Evolutionary conservation across 2,888 invertebrate species (phyloP).

Genomic region (Itoplectis maculator): DNA sequence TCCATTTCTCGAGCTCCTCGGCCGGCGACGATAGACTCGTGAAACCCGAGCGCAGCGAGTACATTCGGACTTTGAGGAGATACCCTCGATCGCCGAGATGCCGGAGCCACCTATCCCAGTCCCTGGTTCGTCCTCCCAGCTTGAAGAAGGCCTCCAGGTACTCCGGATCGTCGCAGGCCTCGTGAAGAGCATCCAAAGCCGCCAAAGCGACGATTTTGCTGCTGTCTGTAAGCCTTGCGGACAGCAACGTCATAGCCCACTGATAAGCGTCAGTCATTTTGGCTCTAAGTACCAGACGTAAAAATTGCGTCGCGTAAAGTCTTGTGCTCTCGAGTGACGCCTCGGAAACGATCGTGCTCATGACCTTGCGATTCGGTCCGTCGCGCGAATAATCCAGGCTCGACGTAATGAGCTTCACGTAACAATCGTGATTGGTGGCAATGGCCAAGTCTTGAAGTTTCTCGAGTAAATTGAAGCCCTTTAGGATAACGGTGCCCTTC

Average conservation of each 20-base stretch:
- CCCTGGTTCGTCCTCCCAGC: constrained; percentile 73
- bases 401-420: constrained; percentile 96
- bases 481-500: constrained; percentile 89
- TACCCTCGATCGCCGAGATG: constrained; percentile 87
- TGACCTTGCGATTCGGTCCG: constrained; percentile 89
- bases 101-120: constrained; percentile 84
- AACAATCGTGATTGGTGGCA: constrained; percentile 94
- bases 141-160: constrained; percentile 79
- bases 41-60: constrained; percentile 86
- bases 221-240: constrained; percentile 93
- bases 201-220: constrained; percentile 92
- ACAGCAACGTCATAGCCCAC: constrained; percentile 95
- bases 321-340: constrained; percentile 86
- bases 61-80: constrained; percentile 86
- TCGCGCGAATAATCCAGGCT: constrained; percentile 94
- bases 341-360: constrained; percentile 86
- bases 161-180: constrained; percentile 93
- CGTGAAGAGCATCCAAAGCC: constrained; percentile 94
- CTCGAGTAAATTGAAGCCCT: constrained; percentile 84
- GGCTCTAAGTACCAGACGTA: constrained; percentile 93
- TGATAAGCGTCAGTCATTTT: constrained; percentile 90
- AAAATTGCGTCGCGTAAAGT: constrained; percentile 96
- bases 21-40: constrained; percentile 83
- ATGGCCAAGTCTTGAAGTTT: constrained; percentile 91
- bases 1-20: constrained; percentile 83